A percentile compares a stretch with the other conserved stretches of the same genome.
Conservation (phyloP, 2,888 invertebrate genomes). For the Nipponacmea schrenckii region DNA sequence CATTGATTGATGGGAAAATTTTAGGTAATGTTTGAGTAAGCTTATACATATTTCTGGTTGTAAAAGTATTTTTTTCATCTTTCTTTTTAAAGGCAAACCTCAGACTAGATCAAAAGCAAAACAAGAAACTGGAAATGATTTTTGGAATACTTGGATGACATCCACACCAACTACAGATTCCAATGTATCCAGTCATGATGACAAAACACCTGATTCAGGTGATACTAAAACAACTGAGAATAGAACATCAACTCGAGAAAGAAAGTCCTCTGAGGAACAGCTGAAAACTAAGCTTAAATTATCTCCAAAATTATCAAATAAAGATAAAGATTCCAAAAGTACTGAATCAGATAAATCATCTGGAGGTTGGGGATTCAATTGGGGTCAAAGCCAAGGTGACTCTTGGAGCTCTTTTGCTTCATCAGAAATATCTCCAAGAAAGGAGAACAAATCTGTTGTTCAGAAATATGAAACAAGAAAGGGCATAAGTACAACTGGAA, state of each 20-base stretch:
- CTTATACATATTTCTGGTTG: too few species aligned
- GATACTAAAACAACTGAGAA: too few species aligned
- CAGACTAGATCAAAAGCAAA: neutral
- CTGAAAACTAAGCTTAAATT: neutral
- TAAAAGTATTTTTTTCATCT: too few species aligned
- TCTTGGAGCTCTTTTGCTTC: constrained; percentile 18
- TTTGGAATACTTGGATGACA: constrained; percentile 30
- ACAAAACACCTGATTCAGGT: too few species aligned
- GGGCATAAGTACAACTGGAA: neutral
- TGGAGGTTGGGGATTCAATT: neutral
- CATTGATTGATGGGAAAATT: too few species aligned
- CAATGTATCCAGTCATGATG: neutral
- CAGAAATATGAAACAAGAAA: neutral
- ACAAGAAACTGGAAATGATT: constrained; percentile 13
- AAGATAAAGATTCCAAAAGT: neutral
- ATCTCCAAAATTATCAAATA: neutral
- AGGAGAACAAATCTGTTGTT: neutral
- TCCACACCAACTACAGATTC: neutral
- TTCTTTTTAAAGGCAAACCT: too few species aligned
- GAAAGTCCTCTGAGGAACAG: neutral
- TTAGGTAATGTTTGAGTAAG: too few species aligned
- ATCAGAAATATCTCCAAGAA: neutral
- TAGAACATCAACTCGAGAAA: neutral
- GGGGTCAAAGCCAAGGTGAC: constrained; percentile 26
- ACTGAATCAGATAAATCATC: neutral